These are phyloP conservation scores for Ophraella communa DNA, from an alignment of 2,888 invertebrate species.

Conservation along the genomic window DNA sequence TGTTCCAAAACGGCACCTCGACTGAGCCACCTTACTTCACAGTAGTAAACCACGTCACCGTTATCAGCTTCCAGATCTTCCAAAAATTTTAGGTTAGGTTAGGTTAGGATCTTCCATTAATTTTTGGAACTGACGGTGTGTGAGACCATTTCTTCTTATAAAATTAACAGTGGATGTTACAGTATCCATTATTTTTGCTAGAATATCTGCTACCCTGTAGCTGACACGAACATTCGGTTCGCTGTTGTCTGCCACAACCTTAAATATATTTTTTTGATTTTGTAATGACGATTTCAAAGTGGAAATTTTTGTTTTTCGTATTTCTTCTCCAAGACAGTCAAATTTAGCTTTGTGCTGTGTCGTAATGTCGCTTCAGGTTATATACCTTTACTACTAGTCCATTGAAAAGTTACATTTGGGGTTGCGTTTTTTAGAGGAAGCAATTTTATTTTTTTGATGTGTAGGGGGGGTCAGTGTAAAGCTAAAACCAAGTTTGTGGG, in stretches of 20 bases:
- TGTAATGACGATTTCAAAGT: too few species aligned
- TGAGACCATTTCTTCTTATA: not conserved
- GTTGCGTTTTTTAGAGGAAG: too few species aligned
- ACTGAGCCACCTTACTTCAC: slow-evolving; percentile 37
- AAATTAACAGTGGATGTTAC: too few species aligned
- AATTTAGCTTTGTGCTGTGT: not conserved
- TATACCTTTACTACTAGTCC: not conserved
- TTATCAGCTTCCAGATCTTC: too few species aligned
- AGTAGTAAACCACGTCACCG: slow-evolving; percentile 35
- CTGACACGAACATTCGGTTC: not conserved
- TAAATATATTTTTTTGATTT: too few species aligned
- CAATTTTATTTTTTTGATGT: too few species aligned
- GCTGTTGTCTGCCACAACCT: not conserved
- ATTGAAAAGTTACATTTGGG: too few species aligned
- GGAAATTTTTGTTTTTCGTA: too few species aligned
- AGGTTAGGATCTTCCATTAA: too few species aligned
- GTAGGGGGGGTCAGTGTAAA: too few species aligned
- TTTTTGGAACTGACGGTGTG: slow-evolving; percentile 34
- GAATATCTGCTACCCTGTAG: not conserved
- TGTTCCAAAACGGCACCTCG: slow-evolving; percentile 34
- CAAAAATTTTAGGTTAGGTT: too few species aligned
- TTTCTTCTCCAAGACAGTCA: not conserved
- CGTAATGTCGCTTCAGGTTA: not conserved
- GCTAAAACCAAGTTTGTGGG: too few species aligned
- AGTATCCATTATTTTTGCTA: not conserved